Conservation (phyloP, 2,888 invertebrate genomes). For the Folsomia manolachei region DNA sequence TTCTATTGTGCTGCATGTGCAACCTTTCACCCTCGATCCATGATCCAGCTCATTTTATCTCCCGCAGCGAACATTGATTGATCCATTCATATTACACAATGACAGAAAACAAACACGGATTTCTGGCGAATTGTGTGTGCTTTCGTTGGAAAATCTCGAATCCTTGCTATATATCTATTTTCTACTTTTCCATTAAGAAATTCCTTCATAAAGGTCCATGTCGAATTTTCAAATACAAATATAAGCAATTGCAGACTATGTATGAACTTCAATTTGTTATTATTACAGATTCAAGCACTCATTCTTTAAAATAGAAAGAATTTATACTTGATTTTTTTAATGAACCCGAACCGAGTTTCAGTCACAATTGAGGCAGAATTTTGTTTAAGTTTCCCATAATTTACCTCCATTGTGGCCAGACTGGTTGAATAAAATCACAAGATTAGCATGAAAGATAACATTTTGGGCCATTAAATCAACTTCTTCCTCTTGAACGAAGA, state of each 20-base stretch:
- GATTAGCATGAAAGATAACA: neutral
- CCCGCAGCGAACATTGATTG: slow-evolving; percentile 34
- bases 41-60: too few relatives aligned
- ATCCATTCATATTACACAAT: slow-evolving; percentile 24
- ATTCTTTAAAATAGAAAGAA: too few relatives aligned
- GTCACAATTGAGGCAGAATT: too few relatives aligned
- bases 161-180: too few relatives aligned
- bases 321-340: too few relatives aligned
- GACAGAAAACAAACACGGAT: slow-evolving; percentile 28
- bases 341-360: neutral
- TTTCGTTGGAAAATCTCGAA: neutral
- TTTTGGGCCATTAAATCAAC: neutral
- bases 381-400: too few relatives aligned
- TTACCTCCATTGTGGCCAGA: neutral
- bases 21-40: too few relatives aligned
- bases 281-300: too few relatives aligned
- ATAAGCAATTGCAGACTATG: too few relatives aligned
- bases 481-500: neutral
- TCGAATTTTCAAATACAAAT: neutral
- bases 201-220: neutral
- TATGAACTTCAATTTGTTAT: too few relatives aligned
- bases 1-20: too few relatives aligned
- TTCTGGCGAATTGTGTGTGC: slow-evolving; percentile 1
- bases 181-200: neutral
- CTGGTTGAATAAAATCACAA: neutral